Conservation (phyloP, 2,888 invertebrate species). For the Pachymerium ferrugineum region DNA sequence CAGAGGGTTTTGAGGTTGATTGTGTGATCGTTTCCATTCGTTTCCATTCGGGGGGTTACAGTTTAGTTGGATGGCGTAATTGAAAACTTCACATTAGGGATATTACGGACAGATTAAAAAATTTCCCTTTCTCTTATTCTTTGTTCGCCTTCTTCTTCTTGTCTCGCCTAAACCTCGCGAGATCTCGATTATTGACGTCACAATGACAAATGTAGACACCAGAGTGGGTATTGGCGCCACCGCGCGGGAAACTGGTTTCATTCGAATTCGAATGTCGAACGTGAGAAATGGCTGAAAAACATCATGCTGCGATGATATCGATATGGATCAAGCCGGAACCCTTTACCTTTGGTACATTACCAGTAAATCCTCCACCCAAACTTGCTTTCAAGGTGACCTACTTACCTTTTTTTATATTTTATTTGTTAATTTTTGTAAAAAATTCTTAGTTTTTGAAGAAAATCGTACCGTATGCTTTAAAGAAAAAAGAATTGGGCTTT, state of each 20-base stretch:
- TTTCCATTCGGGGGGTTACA: no score
- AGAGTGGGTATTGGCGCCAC: no score
- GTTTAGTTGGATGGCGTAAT: no score
- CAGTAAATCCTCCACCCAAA: constrained; percentile 30
- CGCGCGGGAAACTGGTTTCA: neutral
- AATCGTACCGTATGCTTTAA: constrained; percentile 34
- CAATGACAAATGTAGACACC: no score
- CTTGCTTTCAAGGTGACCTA: constrained; percentile 29
- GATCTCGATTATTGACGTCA: no score
- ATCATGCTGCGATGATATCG: neutral
- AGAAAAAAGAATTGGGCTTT: constrained; percentile 32
- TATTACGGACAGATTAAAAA: no score
- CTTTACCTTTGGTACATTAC: constrained; percentile 31
- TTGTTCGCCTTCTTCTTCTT: no score
- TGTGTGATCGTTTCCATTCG: no score
- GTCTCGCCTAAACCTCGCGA: no score
- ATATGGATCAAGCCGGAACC: constrained; percentile 34
- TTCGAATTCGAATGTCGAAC: neutral
- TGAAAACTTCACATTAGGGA: no score
- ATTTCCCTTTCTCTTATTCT: no score
- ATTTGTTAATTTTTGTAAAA: neutral
- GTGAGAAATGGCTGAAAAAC: neutral
- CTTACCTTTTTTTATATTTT: neutral
- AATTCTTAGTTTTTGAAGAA: constrained; percentile 33
- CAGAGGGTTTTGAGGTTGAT: no score